Conservation (phyloP, 1,140 invertebrate genomes). For the Drosophila parabipectinata region DNA sequence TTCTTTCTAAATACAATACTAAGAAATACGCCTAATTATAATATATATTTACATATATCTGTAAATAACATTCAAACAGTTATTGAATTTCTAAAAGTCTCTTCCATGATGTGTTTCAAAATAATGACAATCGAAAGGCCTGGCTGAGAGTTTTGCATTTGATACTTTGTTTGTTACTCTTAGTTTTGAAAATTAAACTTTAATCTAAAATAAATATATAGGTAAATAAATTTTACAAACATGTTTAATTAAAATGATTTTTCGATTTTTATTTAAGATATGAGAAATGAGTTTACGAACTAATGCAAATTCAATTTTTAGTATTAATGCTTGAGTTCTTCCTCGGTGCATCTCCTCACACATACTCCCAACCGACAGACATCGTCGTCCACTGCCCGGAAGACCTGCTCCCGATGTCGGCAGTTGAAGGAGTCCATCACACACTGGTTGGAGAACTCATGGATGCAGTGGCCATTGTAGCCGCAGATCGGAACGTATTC, state of each 20-base stretch:
- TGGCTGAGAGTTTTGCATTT: too few relatives aligned
- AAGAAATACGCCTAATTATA: too few relatives aligned
- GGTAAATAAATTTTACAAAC: too few relatives aligned
- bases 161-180: too few relatives aligned
- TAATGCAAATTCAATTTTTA: constrained; percentile 1
- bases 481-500: constrained; percentile 70
- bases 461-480: constrained; percentile 64
- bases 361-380: constrained; percentile 52
- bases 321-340: constrained; percentile 41
- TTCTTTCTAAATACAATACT: too few relatives aligned
- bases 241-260: not conserved
- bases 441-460: constrained; percentile 78
- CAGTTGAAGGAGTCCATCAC: constrained; percentile 74
- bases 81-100: too few relatives aligned
- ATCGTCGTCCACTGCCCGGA: constrained; percentile 61
- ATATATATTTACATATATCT: too few relatives aligned
- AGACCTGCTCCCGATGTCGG: constrained; percentile 54
- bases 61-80: too few relatives aligned
- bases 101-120: too few relatives aligned
- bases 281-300: not conserved
- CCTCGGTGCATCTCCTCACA: constrained; percentile 50
- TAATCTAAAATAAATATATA: too few relatives aligned
- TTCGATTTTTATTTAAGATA: not conserved
- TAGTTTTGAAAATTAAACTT: too few relatives aligned
- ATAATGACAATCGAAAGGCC: too few relatives aligned